A percentile compares a stretch with the other conserved stretches of the same genome.
phyloP scores from a whole-genome alignment of 1,140 invertebrate species.

The Drosophila virilis region DNA sequence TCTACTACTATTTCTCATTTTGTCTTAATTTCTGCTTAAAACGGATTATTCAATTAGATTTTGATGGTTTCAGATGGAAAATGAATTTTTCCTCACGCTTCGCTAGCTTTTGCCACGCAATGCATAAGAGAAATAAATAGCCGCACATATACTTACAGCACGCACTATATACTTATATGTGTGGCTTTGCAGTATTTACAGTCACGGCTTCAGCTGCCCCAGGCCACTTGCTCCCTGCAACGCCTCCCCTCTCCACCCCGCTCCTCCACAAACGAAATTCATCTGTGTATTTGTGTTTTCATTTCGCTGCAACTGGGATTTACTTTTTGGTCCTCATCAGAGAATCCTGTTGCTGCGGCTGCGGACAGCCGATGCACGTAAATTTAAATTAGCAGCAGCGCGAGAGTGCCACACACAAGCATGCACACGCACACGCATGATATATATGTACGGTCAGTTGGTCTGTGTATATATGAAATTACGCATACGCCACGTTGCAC shows the following conservation, averaged over 20 bases:
- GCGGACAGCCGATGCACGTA: conserved; percentile 60
- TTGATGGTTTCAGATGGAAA: neutral
- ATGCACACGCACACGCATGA: conserved; percentile 17
- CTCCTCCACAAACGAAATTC: neutral
- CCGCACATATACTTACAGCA: neutral
- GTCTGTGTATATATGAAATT: conserved; percentile 61
- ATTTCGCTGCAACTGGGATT: conserved; percentile 58
- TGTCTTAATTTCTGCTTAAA: too few species aligned
- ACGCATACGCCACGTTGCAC: conserved; percentile 78
- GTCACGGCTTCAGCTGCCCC: neutral
- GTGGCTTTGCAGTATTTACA: conserved; percentile 22
- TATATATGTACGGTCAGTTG: conserved; percentile 10
- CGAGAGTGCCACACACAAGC: conserved; percentile 30
- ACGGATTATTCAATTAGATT: too few species aligned
- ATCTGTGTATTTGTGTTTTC: conserved; percentile 52
- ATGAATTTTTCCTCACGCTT: neutral
- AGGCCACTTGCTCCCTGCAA: too few species aligned
- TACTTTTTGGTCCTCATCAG: conserved; percentile 42
- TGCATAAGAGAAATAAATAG: neutral
- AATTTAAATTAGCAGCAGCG: conserved; percentile 79
- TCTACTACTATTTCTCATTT: too few species aligned
- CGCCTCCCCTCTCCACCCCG: neutral
- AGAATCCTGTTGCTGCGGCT: conserved; percentile 14
- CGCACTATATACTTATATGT: conserved; percentile 12
- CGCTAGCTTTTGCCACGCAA: neutral